Base-by-base conservation (phyloP, 2,888 invertebrate genomes). In the Eulithis testata region DNA sequence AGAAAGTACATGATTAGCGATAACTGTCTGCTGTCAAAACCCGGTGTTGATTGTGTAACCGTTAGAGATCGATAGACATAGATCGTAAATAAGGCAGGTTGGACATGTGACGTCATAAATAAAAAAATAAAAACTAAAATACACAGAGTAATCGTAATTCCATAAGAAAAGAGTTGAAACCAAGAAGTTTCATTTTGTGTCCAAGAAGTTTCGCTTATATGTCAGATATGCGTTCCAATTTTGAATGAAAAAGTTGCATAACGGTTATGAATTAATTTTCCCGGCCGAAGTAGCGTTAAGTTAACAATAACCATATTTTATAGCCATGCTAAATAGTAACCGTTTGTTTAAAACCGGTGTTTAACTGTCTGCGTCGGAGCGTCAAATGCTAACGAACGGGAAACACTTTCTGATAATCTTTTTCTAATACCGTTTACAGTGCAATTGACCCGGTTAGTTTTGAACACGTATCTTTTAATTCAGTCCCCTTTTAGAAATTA, bases 1-100 rank as follows among this genome's bases (percentile, higher is more conserved):
- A 84, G 87, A 90, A 89, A 90, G 90, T 90, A 86, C 83, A 83
- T 87, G 90, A 92, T 91, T 90, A 90, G 89, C 81, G 79, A 81
- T 89, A 89, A 89, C 89, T 85, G 90, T 87, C 79, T 78, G 80
- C 76, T 82, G 83, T 84, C 84, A 82, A 86, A 87, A 78, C 79
- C 75, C 81, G 80, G 73, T 72, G 72, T 73, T 72, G 77, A 71
- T 66, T 85, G 83, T 84, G 82, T 68, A 81, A 83, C 85, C 81
- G 84, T 84, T 85, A 84, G 63, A 71, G 70, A 69, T 69, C 61
- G 58, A 55, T 70, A 69, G 73, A 66, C 71, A 75, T 78, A 77
- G 78, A 76, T 80, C 78, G 71, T 73, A 76, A 36, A 11, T 3
- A 14, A 14, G 55, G 31, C 40, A 44, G 51, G 57, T 31, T 14